Evolutionary conservation across 2,888 invertebrate species (phyloP), one percentile per base, ranked within the genome.

Genomic region (Agrenia bidenticulata): DNA sequence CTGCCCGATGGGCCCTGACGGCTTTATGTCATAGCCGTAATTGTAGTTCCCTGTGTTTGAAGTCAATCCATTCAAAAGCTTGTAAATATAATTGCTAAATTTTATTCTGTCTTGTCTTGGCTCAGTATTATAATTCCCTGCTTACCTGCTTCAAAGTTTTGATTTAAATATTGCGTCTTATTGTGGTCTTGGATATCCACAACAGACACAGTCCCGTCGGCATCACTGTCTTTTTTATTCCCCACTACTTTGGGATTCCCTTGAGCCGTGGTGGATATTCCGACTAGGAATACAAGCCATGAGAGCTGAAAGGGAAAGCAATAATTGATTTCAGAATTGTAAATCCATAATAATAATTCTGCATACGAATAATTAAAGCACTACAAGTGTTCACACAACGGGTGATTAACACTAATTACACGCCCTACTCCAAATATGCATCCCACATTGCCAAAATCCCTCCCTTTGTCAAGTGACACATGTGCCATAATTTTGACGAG

Each of bases 131-230:
- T n/a, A n/a, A n/a, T n/a, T n/a, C n/a, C n/a, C 21, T 51, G n/a
- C 86, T 87, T 81, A 89, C 89, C 88, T 74, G 86, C 87, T 77
- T 88, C 86, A 78, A 88, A 87, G 79, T 89, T 88, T 75, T 88
- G 88, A 77, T 87, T 87, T 74, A 88, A 85, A 78, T 89, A 89
- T 80, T 89, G 89, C 61, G 84, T 86, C 79, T 89, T 89, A 77
- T 87, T 87, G 63, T 84, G 83, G 78, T 89, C 88, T 77, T 86
- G 85, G 66, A 89, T 89, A 77, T 86, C 84, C 23, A 89, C 85
- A 63, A 89, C 67, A 13, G 73, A 41, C 9, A 85, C n/a, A 87
- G 83, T 79, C 88, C 87, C 77, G 85, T 86, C 66, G 39, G 67
- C 60, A n/a, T 54, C 68, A 45, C 66, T 66, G 45, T 66, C 65